These are phyloP conservation scores for Anolis sagrei DNA, from an alignment of 2,113 vertebrate genomes.

Conservation along the genomic window DNA sequence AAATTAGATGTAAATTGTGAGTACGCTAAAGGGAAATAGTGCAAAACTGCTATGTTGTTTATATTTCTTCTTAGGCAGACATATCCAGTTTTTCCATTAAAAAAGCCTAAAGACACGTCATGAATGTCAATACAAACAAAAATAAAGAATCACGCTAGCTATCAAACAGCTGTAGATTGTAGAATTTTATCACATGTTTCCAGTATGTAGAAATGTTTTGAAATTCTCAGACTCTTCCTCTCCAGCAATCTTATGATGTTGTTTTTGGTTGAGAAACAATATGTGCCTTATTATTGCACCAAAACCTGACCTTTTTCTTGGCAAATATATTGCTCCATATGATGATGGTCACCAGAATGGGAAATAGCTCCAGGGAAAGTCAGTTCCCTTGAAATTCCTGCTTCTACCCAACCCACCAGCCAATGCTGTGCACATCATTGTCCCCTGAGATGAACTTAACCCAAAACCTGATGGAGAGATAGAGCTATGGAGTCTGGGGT, in stretches of 20 bases:
- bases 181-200: neutral
- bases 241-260: neutral
- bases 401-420: too few species aligned
- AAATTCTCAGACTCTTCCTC: neutral
- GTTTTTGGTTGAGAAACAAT: too few species aligned
- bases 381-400: too few species aligned
- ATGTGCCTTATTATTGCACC: too few species aligned
- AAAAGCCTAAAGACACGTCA: neutral
- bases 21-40: neutral
- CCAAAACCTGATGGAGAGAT: too few species aligned
- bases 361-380: too few species aligned
- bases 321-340: too few species aligned
- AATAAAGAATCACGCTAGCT: neutral
- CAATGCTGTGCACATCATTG: too few species aligned
- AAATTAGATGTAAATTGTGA: neutral
- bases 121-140: neutral
- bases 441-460: too few species aligned
- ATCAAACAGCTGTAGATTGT: neutral
- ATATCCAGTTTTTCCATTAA: neutral
- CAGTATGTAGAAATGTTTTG: neutral
- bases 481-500: too few species aligned
- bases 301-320: too few species aligned
- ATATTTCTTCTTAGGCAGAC: neutral
- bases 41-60: neutral
- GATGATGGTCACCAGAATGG: too few species aligned